These are phyloP conservation scores for Yponomeuta plumbellus DNA, from an alignment of 2,888 invertebrate genomes.

Conservation along the genomic window DNA sequence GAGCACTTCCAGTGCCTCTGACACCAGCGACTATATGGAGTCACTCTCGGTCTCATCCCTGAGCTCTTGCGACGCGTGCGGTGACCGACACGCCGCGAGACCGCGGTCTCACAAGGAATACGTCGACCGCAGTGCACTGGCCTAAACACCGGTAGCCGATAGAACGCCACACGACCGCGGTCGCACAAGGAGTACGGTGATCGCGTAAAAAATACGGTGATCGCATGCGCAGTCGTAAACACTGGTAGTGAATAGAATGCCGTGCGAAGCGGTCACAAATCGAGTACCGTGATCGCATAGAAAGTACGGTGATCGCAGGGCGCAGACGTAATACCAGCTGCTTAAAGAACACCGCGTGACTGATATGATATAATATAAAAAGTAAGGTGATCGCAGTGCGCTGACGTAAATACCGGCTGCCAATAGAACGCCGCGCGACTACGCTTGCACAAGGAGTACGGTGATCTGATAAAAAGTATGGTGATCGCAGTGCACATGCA, in stretches of 20 bases:
- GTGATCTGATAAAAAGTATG: neutral
- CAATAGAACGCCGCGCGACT: neutral
- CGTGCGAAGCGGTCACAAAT: conserved; percentile 59
- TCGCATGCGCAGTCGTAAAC: conserved; percentile 24
- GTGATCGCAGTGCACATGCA: conserved; percentile 29
- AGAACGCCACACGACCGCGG: conserved; percentile 51
- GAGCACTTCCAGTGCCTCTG: conserved; percentile 82
- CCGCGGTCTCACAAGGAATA: conserved; percentile 69
- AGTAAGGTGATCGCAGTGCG: neutral
- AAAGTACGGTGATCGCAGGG: neutral
- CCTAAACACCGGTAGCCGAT: neutral
- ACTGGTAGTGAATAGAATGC: conserved; percentile 27
- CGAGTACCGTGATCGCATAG: conserved; percentile 35
- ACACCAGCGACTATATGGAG: conserved; percentile 85
- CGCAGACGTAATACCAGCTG: neutral
- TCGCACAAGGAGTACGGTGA: conserved; percentile 70
- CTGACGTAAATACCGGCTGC: neutral
- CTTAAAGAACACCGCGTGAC: conserved; percentile 37
- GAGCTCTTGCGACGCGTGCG: conserved; percentile 79
- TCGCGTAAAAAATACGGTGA: conserved; percentile 67
- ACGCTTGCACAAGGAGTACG: neutral
- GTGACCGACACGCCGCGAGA: conserved; percentile 63
- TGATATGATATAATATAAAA: neutral
- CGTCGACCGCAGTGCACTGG: conserved; percentile 40
- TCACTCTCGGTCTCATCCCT: conserved; percentile 83